phyloP scores from a whole-genome alignment of 2,888 invertebrate species.

The Elmis aenea region DNA sequence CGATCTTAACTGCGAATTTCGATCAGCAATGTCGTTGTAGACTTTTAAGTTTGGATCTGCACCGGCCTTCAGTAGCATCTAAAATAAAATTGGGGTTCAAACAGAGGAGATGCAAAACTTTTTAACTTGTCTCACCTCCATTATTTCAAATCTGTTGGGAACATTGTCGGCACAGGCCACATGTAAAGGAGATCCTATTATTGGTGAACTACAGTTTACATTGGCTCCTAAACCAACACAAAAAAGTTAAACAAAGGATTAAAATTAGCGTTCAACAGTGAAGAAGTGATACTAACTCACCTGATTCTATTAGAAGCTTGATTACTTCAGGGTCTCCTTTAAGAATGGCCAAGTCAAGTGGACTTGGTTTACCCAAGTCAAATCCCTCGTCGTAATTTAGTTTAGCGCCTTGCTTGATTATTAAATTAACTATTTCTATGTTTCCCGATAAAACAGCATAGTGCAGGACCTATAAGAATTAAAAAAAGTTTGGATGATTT shows the following conservation, averaged over 20 bases:
- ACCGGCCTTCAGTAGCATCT: conserved; percentile 65
- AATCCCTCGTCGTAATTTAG: conserved; percentile 58
- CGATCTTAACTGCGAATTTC: conserved; percentile 61
- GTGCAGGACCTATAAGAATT: conserved; percentile 59
- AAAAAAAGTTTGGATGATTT: conserved; percentile 4
- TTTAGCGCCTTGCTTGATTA: conserved; percentile 77
- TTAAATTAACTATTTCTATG: conserved; percentile 67
- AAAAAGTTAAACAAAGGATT: conserved; percentile 7
- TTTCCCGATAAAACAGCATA: conserved; percentile 80
- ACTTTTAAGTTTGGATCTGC: conserved; percentile 74
- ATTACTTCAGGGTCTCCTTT: conserved; percentile 73
- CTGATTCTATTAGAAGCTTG: conserved; percentile 63
- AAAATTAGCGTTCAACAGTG: conserved; percentile 1
- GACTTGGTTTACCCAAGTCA: conserved; percentile 61
- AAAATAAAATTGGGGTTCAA: conserved; percentile 4
- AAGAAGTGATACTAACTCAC: conserved; percentile 44
- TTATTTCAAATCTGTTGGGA: conserved; percentile 54
- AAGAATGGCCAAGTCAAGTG: conserved; percentile 79
- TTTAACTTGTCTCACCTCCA: conserved; percentile 36
- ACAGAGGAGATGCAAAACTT: too few species aligned
- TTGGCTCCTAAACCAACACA: conserved; percentile 68
- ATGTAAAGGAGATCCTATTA: conserved; percentile 77
- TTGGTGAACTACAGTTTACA: conserved; percentile 74
- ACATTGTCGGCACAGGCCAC: conserved; percentile 79
- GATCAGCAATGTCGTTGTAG: conserved; percentile 67